These are phyloP conservation scores for Microcebus griseorufus DNA, from an alignment of 2,113 vertebrate species.

Conservation along the genomic window DNA sequence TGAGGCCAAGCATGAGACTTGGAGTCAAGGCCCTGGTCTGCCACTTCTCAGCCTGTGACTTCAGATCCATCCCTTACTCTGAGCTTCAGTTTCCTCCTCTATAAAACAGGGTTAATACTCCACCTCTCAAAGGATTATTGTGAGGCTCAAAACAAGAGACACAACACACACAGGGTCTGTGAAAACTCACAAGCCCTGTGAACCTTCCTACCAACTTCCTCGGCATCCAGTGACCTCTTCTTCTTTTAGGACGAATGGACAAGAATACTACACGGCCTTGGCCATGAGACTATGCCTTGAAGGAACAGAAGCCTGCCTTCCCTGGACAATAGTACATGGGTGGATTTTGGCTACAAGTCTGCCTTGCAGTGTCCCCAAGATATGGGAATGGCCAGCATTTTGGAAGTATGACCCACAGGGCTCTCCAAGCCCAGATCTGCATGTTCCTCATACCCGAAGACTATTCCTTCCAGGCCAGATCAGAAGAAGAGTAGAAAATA, in stretches of 20 bases:
- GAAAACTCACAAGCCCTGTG: background rate
- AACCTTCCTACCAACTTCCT: background rate
- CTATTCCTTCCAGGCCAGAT: background rate
- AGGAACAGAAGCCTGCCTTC: background rate
- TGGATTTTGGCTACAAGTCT: background rate
- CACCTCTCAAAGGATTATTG: background rate
- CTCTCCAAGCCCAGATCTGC: background rate
- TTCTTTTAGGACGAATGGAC: background rate
- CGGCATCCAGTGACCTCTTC: background rate
- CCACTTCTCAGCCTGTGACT: background rate
- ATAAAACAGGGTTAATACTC: background rate
- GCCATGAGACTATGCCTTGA: background rate
- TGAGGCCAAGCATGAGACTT: background rate
- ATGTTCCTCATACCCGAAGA: background rate
- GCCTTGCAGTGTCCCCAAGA: background rate
- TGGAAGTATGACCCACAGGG: background rate
- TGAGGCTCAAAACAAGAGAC: background rate
- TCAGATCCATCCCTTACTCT: background rate
- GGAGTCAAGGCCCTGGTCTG: background rate
- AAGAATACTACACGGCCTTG: background rate
- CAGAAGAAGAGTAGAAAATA: constrained; percentile 45
- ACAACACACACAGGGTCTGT: background rate
- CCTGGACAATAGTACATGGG: background rate
- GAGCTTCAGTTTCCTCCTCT: background rate
- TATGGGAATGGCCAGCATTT: background rate